These are phyloP conservation scores for Pelvicachromis taeniatus DNA, from an alignment of 2,113 vertebrate genomes.

Conservation along the genomic window DNA sequence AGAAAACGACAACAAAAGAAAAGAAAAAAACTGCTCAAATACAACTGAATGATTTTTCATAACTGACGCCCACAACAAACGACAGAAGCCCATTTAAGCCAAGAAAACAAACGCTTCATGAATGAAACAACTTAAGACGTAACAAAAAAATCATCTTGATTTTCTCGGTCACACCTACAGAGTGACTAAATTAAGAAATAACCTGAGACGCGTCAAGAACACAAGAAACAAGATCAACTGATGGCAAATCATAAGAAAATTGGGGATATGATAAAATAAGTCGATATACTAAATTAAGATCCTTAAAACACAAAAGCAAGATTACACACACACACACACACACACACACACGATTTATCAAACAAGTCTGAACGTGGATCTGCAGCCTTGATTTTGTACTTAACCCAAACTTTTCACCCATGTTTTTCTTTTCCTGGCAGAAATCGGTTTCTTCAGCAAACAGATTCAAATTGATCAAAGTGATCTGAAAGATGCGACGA, in stretches of 20 bases:
- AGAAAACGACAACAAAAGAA: no score
- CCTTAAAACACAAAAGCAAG: neutral
- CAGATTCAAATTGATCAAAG: neutral
- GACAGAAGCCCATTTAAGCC: neutral
- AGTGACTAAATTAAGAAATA: neutral
- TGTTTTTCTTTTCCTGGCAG: neutral
- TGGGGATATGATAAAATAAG: neutral
- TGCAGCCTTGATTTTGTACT: neutral
- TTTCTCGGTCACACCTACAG: neutral
- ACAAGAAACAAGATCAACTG: neutral
- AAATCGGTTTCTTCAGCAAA: neutral
- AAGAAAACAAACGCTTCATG: neutral
- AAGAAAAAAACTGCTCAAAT: neutral
- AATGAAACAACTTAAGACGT: neutral
- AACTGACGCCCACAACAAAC: neutral
- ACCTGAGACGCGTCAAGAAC: neutral
- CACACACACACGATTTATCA: neutral
- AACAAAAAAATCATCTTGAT: neutral
- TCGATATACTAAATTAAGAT: neutral
- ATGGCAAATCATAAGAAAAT: neutral
- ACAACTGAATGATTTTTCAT: neutral
- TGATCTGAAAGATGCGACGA: neutral
- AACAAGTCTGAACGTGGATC: neutral
- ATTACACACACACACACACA: accelerated
- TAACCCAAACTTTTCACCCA: neutral